These are phyloP conservation scores for Troides oblongomaculatus DNA, from an alignment of 2,888 invertebrate genomes.

Conservation along the genomic window DNA sequence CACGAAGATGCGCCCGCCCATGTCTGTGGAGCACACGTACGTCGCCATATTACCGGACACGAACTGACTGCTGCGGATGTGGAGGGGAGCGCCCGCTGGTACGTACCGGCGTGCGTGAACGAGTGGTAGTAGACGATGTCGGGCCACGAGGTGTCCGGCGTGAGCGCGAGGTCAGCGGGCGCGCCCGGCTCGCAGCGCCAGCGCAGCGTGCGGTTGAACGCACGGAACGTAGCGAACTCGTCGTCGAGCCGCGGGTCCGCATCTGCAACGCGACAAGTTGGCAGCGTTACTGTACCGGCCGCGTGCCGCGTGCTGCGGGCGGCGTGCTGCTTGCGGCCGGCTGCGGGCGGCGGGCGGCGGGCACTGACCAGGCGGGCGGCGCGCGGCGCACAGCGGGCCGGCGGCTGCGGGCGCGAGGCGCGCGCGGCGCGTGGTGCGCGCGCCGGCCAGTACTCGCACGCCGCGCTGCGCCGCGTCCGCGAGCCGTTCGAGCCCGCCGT, in stretches of 20 bases:
- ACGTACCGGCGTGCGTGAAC: conserved; percentile 89
- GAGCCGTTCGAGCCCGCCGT: conserved; percentile 92
- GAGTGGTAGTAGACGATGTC: conserved; percentile 96
- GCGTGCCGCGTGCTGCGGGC: conserved; percentile 24
- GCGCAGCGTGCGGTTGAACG: conserved; percentile 88
- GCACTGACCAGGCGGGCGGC: conserved; percentile 26
- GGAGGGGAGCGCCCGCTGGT: not conserved
- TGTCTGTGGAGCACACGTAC: conserved; percentile 57
- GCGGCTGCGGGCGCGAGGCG: conserved; percentile 88
- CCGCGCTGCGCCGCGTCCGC: conserved; percentile 77
- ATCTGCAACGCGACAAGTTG: conserved; percentile 41
- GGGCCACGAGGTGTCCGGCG: conserved; percentile 94
- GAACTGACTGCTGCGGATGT: not conserved
- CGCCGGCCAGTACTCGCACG: conserved; percentile 88
- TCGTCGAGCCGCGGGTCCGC: conserved; percentile 89
- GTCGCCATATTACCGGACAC: not conserved
- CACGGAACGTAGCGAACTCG: conserved; percentile 87
- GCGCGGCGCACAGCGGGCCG: conserved; percentile 42
- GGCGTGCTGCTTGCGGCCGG: conserved; percentile 73
- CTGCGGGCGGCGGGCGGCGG: conserved; percentile 34
- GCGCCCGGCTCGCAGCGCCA: conserved; percentile 86
- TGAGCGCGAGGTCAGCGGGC: conserved; percentile 86
- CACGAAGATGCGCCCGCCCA: conserved; percentile 96
- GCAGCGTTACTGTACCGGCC: conserved; percentile 23
- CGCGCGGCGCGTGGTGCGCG: conserved; percentile 90